Conservation (phyloP, 2,888 invertebrate species). For the Conus canariensis region DNA sequence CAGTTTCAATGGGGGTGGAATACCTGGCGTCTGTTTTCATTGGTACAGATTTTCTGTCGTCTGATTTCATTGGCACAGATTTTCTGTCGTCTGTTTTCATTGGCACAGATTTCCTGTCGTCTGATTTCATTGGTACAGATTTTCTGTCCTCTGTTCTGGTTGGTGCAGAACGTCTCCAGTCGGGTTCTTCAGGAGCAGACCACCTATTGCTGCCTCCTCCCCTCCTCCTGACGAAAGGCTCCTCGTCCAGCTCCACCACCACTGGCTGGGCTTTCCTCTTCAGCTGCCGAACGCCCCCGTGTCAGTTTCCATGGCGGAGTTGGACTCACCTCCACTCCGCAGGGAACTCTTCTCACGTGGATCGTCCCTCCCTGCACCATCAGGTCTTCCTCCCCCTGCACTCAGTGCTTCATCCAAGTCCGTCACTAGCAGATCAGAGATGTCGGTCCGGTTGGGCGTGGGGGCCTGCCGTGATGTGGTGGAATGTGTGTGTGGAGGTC, state of each 20-base stretch:
- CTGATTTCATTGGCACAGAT: background rate
- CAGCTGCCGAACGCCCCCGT: background rate
- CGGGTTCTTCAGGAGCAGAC: background rate
- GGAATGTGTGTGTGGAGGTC: background rate
- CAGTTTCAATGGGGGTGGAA: background rate
- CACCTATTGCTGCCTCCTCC: background rate
- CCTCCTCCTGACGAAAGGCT: conserved; percentile 6
- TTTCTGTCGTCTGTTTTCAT: background rate
- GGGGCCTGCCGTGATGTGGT: too few relatives aligned
- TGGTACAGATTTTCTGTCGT: conserved; percentile 7
- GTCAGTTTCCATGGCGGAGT: background rate
- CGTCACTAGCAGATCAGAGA: too few relatives aligned
- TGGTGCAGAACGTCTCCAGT: background rate
- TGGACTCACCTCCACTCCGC: background rate
- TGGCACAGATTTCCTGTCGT: background rate
- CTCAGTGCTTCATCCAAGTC: conserved; percentile 1
- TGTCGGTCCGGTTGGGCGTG: too few relatives aligned
- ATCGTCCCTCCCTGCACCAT: background rate
- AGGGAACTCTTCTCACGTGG: background rate
- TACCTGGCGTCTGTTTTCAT: background rate
- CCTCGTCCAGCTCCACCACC: conserved; percentile 5
- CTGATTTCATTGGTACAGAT: background rate
- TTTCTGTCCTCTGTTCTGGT: background rate
- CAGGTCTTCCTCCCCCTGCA: background rate
- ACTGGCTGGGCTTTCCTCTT: background rate